A percentile compares a stretch with the other conserved stretches of the same genome.
Evolutionary conservation across 2,113 vertebrate genomes (phyloP).

Genomic region (Microcebus griseorufus): DNA sequence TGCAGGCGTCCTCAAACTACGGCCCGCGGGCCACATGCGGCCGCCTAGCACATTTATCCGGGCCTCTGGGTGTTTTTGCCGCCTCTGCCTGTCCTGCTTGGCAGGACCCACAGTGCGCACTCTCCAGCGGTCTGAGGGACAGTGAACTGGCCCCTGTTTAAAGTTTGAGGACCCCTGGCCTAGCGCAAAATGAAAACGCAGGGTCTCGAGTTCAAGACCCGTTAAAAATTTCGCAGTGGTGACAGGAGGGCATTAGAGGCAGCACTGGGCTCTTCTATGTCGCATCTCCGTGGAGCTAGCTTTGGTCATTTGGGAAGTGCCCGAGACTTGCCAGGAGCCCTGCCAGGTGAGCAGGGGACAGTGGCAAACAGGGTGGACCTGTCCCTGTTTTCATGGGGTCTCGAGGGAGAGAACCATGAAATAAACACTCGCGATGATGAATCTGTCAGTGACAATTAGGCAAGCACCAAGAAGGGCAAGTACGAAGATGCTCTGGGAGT

Average conservation of each 20-base stretch:
- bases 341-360: not conserved
- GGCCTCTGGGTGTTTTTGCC: too few species aligned
- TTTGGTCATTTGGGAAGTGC: not conserved
- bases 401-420: too few species aligned
- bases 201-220: not conserved
- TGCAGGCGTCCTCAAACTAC: too few species aligned
- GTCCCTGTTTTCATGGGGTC: not conserved
- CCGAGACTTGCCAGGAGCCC: not conserved
- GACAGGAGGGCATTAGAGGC: too few species aligned
- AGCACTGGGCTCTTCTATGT: too few species aligned
- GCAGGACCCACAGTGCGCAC: too few species aligned
- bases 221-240: not conserved
- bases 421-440: fast-evolving
- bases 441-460: fast-evolving
- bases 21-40: too few species aligned
- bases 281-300: fast-evolving
- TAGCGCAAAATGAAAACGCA: not conserved
- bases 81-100: too few species aligned
- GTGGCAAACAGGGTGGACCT: not conserved
- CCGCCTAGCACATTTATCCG: too few species aligned
- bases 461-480: fast-evolving
- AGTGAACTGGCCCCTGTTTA: too few species aligned
- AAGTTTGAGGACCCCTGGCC: too few species aligned
- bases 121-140: too few species aligned
- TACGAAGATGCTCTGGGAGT: not conserved